A percentile compares a stretch with the other conserved stretches of the same genome.
Evolutionary conservation across 2,797 vertebrate genomes (phyloP).

Genomic region (Naso thynnoides): DNA sequence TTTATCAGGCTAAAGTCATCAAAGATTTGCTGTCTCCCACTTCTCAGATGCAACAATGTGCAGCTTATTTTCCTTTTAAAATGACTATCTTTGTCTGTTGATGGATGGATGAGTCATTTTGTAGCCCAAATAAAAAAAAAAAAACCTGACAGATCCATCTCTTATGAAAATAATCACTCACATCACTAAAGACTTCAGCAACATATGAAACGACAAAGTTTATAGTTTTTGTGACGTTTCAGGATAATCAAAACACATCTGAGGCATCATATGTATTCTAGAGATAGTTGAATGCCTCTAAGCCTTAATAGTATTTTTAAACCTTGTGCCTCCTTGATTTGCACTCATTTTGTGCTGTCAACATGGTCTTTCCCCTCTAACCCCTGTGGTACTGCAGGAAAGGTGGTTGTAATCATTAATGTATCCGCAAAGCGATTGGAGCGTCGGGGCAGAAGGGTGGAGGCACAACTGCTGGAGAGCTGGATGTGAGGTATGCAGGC

Average conservation of each 20-base stretch:
- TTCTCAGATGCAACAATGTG: neutral
- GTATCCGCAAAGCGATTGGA: conserved; percentile 59
- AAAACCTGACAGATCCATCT: too few species aligned
- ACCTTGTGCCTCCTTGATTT: conserved; percentile 45
- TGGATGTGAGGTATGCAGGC: conserved; percentile 53
- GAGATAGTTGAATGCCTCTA: conserved; percentile 10
- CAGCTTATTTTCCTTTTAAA: neutral
- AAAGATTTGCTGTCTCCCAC: neutral
- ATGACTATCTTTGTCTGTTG: neutral
- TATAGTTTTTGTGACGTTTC: neutral
- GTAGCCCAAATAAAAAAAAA: neutral
- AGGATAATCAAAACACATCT: conserved; percentile 13
- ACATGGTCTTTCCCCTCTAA: conserved; percentile 54
- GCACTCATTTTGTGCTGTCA: conserved; percentile 55
- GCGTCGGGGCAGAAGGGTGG: conserved; percentile 28
- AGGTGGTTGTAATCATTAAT: conserved; percentile 67
- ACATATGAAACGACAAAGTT: neutral
- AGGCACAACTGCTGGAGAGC: conserved; percentile 17
- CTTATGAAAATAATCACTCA: neutral
- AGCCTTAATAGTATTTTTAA: conserved; percentile 42
- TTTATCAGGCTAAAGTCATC: neutral
- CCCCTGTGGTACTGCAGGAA: conserved; percentile 43
- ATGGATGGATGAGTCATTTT: neutral
- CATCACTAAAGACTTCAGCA: neutral
- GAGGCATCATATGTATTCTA: conserved; percentile 19